Base-by-base conservation (phyloP, 2,888 invertebrate species). In the Agriopis leucophaearia region DNA sequence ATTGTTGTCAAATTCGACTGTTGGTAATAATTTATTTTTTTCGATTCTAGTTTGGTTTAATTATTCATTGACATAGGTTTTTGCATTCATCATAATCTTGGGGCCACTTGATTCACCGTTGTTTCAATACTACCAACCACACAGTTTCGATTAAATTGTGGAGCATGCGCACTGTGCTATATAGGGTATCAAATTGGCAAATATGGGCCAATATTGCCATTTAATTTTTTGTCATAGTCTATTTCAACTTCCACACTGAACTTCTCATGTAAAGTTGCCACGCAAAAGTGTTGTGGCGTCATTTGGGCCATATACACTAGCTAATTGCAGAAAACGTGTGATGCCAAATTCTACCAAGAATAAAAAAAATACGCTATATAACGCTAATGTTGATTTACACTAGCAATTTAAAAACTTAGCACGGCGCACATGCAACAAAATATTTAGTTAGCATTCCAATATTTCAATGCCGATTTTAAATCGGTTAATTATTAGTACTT, bases 81-180 rank as follows among this genome's bases (percentile, higher is more conserved):
- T 66, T 59, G 55, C 56, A 64, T 27, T 60, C 64, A 69, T 69
- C 50, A 64, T 51, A 59, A 67, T 60, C 72, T 75, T 75, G 75
- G 78, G 78, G 78, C 80, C 80, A 81, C 76, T 76, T 68, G 70
- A 71, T 76, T 72, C 69, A 74, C 67, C 63, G 66, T 66, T 69
- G 56, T 72, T 74, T 71, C 60, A 71, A 50, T 64, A 65, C 52
- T 72, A 68, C 71, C 66, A 58, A 68, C 67, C 74, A 71, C 77
- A 70, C 65, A 71, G 72, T 64, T 71, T 45, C 66, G 47, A 65
- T 64, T 68, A 18, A 59, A 58, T 36, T 44, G 5, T 18, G n/a
- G 13, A 51, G 8, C 7, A 38, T 51, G 42, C 16, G 47, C 47
- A 42, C 36, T 40, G 35, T 48, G 47, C 54, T 16, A 45, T 13